Percentiles rank a stretch among this genome's conserved stretches.
These are phyloP conservation scores for Amblyopsis hoosieri DNA, from an alignment of 2,797 vertebrate species.

Conservation along the genomic window DNA sequence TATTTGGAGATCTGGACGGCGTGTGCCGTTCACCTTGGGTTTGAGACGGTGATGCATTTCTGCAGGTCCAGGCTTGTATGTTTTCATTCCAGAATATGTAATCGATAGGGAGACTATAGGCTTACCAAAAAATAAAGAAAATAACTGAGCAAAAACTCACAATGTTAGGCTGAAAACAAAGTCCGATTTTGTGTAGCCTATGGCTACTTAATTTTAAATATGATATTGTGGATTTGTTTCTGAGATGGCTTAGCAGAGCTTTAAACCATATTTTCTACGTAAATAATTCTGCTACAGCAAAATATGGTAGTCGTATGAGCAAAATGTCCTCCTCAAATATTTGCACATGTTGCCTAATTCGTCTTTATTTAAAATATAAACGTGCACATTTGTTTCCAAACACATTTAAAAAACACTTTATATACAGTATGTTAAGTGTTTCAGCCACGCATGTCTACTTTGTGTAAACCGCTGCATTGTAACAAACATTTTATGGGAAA, in stretches of 20 bases:
- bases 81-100: too few relatives aligned
- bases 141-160: conserved; percentile 8
- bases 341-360: too few relatives aligned
- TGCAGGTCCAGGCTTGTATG: not conserved
- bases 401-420: not conserved
- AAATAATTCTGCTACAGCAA: too few relatives aligned
- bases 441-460: conserved; percentile 36
- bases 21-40: conserved; percentile 32
- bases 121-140: conserved; percentile 13
- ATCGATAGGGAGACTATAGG: too few relatives aligned
- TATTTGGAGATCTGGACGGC: conserved; percentile 49
- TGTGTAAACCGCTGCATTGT: conserved; percentile 28
- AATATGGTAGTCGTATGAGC: too few relatives aligned
- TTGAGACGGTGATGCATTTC: not conserved
- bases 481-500: not conserved
- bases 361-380: too few relatives aligned
- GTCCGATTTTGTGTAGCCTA: conserved; percentile 31
- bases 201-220: conserved; percentile 1
- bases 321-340: too few relatives aligned
- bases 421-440: conserved; percentile 1
- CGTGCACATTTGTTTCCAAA: not conserved
- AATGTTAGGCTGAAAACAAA: not conserved
- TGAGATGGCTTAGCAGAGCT: not conserved
- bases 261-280: not conserved
- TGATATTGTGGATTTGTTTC: conserved; percentile 28